A percentile compares a stretch with the other conserved stretches of the same genome.
phyloP scores from a whole-genome alignment of 2,888 invertebrate genomes.

The Ochropleura leucogaster region DNA sequence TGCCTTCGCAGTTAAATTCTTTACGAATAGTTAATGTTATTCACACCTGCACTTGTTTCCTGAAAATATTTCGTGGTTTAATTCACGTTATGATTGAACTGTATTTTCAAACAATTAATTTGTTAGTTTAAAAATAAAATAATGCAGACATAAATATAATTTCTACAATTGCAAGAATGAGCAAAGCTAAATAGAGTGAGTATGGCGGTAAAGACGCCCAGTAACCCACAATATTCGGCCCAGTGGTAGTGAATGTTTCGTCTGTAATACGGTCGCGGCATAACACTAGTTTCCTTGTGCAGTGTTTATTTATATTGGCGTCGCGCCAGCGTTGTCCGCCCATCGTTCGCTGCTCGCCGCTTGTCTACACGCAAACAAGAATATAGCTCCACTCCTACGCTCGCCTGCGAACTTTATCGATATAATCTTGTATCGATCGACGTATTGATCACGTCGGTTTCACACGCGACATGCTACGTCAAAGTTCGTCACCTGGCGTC shows the following conservation, averaged over 20 bases:
- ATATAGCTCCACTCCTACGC: slow-evolving; percentile 82
- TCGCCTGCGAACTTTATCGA: slow-evolving; percentile 77
- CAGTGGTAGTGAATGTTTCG: slow-evolving; percentile 90
- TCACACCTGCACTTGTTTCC: neutral
- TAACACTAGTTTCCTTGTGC: slow-evolving; percentile 91
- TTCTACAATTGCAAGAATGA: slow-evolving; percentile 29
- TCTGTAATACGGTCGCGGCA: slow-evolving; percentile 90
- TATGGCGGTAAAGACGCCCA: slow-evolving; percentile 77
- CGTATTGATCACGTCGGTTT: slow-evolving; percentile 80
- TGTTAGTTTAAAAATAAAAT: neutral
- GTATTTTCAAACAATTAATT: neutral
- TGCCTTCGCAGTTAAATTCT: neutral
- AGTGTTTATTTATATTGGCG: slow-evolving; percentile 90
- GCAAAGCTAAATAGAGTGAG: slow-evolving; percentile 63
- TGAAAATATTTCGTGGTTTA: slow-evolving; percentile 1
- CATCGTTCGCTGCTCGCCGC: slow-evolving; percentile 80
- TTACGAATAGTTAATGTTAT: neutral
- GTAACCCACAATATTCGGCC: slow-evolving; percentile 90
- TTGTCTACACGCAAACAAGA: slow-evolving; percentile 84
- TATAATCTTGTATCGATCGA: slow-evolving; percentile 79
- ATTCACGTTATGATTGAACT: neutral
- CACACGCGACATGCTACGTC: slow-evolving; percentile 78
- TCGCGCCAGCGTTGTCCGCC: slow-evolving; percentile 87
- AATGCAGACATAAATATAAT: slow-evolving; percentile 22
- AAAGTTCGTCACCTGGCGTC: slow-evolving; percentile 84